A percentile compares a stretch with the other conserved stretches of the same genome.
Evolutionary conservation across 37 sponge, comb jelly and placozoan genomes (phyloP).

Genomic region (Lycopodina hypogea): DNA sequence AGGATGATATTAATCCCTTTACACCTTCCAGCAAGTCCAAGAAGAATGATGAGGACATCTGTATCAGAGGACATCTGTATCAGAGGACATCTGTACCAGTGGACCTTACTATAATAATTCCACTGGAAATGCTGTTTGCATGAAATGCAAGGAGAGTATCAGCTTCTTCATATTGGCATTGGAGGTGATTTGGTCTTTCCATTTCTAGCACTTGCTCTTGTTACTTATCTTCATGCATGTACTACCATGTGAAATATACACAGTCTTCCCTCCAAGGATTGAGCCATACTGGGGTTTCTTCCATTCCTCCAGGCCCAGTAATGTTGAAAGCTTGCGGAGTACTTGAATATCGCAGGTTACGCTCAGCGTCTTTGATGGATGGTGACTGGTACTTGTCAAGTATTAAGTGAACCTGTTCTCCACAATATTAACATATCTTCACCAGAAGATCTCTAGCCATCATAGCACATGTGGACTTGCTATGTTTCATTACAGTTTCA

Average conservation of each 20-base stretch:
- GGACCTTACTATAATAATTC: not conserved
- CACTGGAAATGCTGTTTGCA: not conserved
- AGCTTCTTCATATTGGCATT: not conserved
- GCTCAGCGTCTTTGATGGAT: conserved; percentile 2
- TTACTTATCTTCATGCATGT: not conserved
- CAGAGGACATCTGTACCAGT: too few species aligned
- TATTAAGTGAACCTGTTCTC: conserved; percentile 1
- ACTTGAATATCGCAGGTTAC: not conserved
- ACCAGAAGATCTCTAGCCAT: conserved; percentile 7
- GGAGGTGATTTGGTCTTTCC: conserved; percentile 1
- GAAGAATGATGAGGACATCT: conserved; percentile 2
- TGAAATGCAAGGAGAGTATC: not conserved
- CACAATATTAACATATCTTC: not conserved
- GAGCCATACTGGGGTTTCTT: not conserved
- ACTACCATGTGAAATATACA: conserved; percentile 8
- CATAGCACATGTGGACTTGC: not conserved
- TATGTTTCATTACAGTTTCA: not conserved
- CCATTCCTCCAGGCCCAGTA: conserved; percentile 4
- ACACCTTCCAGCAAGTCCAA: not conserved
- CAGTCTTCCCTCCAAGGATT: not conserved
- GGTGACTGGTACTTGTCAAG: too few species aligned
- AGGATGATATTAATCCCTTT: not conserved
- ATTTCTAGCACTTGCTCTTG: not conserved
- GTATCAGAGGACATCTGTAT: too few species aligned
- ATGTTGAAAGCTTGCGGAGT: not conserved